Evolutionary conservation across 2,113 vertebrate genomes (phyloP).

Genomic region (Arvicanthis niloticus): DNA sequence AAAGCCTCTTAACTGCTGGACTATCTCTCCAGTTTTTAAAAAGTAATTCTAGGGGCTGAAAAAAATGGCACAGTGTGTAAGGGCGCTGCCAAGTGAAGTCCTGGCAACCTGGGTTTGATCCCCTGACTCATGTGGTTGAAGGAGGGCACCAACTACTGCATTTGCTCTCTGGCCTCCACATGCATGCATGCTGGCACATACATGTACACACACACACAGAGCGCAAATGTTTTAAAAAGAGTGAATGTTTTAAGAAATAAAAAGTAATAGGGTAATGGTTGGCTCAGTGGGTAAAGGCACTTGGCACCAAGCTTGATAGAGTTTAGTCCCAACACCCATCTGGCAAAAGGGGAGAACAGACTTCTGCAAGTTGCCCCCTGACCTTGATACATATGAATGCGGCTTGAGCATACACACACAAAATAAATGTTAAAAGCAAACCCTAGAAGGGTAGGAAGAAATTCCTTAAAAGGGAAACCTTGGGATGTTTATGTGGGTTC

Average conservation of each 20-base stretch:
- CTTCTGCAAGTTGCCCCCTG: background rate
- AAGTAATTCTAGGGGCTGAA: background rate
- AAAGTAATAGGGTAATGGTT: background rate
- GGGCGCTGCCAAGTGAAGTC: background rate
- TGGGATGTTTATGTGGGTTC: background rate
- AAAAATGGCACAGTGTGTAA: too few species aligned
- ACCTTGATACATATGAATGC: background rate
- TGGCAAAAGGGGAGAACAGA: background rate
- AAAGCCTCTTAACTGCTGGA: background rate
- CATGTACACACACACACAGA: too few species aligned
- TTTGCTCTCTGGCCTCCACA: background rate
- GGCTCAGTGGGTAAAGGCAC: background rate
- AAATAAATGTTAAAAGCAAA: background rate
- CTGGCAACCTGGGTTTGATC: background rate
- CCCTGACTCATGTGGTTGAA: background rate
- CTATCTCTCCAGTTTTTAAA: slow-evolving; percentile 1
- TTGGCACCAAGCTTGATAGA: background rate
- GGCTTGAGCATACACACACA: rapidly evolving
- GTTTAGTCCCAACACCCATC: background rate
- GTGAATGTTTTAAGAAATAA: background rate
- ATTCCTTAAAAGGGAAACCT: background rate
- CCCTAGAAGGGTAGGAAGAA: background rate
- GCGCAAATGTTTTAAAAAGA: background rate
- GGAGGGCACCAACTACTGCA: background rate
- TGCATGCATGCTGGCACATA: background rate